Evolutionary conservation across 92 coral and sea anemone genomes (phyloP), one percentile per base, ranked within the genome.

Genomic region (Galaxea fascicularis): DNA sequence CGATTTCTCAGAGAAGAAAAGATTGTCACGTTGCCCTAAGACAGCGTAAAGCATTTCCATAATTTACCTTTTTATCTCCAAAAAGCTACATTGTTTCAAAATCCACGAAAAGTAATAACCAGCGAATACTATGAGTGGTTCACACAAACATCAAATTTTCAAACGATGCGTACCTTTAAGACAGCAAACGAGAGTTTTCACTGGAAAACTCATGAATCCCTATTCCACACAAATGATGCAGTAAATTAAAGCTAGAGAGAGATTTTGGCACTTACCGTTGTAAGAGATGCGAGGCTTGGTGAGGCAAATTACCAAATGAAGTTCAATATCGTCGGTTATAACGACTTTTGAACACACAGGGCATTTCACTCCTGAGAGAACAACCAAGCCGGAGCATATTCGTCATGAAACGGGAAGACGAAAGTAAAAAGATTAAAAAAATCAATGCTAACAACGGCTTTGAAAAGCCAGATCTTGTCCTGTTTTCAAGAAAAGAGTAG

Each of bases 251-350:
- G 25, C 20, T 49, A 66, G 0, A 26, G 18, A 16, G 10, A 14
- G 46, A 21, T 29, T 27, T 4, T 26, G 22, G 14, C 15, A 65
- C 98, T 76, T 73, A 97, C 99, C 99, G 82, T 97, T 97, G 71
- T 97, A 97, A 31, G 99, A 88, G 12, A 97, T 85, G 20, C 99
- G 94, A n/a, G 99, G 99, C 79, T 97, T 97, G 25, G 99, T 97
- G n/a, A 97, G 93, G 82, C 99, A 97, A 44, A 97, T 90, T 29
- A 97, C 99, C 82, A 97, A 85, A 80, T 97, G 99, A 26, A 97
- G 89, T 80, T 97, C 99, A 31, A 97, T 90, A 78, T 97, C 98
- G 27, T 97, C 98, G 7, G 99, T 57, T 54, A 88, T 83, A n/a
- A 97, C 97, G 31, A 97, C 93, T 76, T 97, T 97, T 17, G 99